A percentile compares a stretch with the other conserved stretches of the same genome.
These are phyloP conservation scores for Phaedon cochleariae DNA, from an alignment of 2,888 invertebrate species.

Conservation along the genomic window DNA sequence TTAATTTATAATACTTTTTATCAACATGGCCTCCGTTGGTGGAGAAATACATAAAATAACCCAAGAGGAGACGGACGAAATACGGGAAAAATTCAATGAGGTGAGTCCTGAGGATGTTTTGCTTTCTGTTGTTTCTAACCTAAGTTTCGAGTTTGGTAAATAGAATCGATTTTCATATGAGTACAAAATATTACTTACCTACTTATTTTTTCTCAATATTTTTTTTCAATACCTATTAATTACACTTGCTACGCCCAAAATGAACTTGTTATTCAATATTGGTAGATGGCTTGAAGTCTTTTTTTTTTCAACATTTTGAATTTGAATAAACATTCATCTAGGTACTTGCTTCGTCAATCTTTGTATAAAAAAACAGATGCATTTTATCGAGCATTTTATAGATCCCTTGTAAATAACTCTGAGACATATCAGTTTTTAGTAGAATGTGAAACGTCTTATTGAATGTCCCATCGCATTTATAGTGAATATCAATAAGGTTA, in stretches of 20 bases:
- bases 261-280: neutral
- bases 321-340: too few species aligned
- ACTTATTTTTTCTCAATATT: slow-evolving; percentile 32
- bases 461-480: too few species aligned
- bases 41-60: slow-evolving; percentile 65
- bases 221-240: slow-evolving; percentile 19
- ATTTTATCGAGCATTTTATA: too few species aligned
- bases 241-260: slow-evolving; percentile 45
- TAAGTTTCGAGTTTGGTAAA: slow-evolving; percentile 13
- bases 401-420: too few species aligned
- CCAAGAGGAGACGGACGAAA: slow-evolving; percentile 77
- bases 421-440: too few species aligned
- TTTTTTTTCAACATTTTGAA: neutral
- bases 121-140: slow-evolving; percentile 28
- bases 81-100: slow-evolving; percentile 78
- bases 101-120: slow-evolving; percentile 63
- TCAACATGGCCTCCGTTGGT: slow-evolving; percentile 33
- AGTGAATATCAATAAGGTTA: slow-evolving; percentile 26
- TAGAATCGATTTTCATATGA: slow-evolving; percentile 29
- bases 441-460: too few species aligned
- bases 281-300: neutral
- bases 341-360: too few species aligned
- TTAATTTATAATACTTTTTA: slow-evolving; percentile 17
- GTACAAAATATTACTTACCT: neutral
- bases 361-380: too few species aligned